A percentile compares a stretch with the other conserved stretches of the same genome.
Evolutionary conservation across 2,113 vertebrate species (phyloP).

Genomic region (Ptilorrhoa leucosticta): DNA sequence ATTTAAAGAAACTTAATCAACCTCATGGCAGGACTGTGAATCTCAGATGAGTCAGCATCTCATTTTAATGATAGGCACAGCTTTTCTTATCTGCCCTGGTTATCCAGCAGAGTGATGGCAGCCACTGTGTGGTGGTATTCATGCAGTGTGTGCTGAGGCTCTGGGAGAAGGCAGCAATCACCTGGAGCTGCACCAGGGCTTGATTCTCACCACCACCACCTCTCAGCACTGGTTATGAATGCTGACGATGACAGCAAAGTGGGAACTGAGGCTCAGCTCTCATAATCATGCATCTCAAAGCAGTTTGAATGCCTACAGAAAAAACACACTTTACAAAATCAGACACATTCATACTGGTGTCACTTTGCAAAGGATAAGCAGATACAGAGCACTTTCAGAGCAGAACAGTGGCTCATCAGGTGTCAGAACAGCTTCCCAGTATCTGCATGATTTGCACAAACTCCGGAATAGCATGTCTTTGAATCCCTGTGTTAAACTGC

Average conservation of each 20-base stretch:
- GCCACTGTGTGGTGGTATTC: background rate
- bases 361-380: slow-evolving; percentile 9
- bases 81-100: background rate
- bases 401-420: background rate
- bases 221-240: background rate
- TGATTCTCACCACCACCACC: background rate
- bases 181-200: background rate
- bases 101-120: background rate
- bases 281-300: background rate
- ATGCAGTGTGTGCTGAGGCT: rapidly evolving
- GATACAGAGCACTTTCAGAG: slow-evolving; percentile 11
- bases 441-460: background rate
- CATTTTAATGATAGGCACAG: background rate
- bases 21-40: background rate
- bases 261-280: background rate
- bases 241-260: background rate
- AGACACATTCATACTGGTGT: background rate
- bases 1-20: slow-evolving; percentile 36
- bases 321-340: slow-evolving; percentile 38
- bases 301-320: background rate
- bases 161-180: background rate
- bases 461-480: background rate
- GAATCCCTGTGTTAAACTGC: background rate
- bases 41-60: background rate
- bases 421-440: slow-evolving; percentile 8